Conservation (phyloP, 37 sponge, comb jelly and placozoan genomes). For the Halichondria panicea region DNA sequence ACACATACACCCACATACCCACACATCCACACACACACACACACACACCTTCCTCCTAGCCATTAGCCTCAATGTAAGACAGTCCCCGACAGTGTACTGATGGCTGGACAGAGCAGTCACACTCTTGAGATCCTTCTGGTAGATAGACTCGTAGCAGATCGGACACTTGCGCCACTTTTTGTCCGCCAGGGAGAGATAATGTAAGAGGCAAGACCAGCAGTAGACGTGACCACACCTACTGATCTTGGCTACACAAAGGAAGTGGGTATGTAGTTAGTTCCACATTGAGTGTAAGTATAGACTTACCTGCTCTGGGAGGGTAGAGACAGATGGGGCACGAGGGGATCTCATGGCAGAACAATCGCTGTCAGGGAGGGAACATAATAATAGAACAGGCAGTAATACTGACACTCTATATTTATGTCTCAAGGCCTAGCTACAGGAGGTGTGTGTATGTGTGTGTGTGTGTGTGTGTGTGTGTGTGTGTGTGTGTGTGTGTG, state of each 20-base stretch:
- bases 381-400: no score
- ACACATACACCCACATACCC: no score
- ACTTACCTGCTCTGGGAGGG: slow-evolving; percentile 82
- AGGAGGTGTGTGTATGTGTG: no score
- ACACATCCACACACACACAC: neutral
- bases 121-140: slow-evolving; percentile 72
- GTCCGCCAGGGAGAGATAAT: slow-evolving; percentile 79
- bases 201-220: slow-evolving; percentile 84
- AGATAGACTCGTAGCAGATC: slow-evolving; percentile 79
- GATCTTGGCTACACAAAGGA: slow-evolving; percentile 65
- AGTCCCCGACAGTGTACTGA: slow-evolving; percentile 59
- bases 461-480: no score
- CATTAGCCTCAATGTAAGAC: slow-evolving; percentile 78
- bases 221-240: slow-evolving; percentile 88
- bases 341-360: slow-evolving; percentile 85
- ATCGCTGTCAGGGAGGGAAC: slow-evolving; percentile 47
- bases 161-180: slow-evolving; percentile 84
- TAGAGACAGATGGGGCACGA: slow-evolving; percentile 93
- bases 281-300: no score
- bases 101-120: slow-evolving; percentile 64
- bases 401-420: no score
- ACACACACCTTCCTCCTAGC: slow-evolving; percentile 55
- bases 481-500: no score
- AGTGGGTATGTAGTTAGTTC: neutral
- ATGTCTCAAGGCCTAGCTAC: no score